phyloP scores from a whole-genome alignment of 2,888 invertebrate genomes.

The Metacarcinus magister region DNA sequence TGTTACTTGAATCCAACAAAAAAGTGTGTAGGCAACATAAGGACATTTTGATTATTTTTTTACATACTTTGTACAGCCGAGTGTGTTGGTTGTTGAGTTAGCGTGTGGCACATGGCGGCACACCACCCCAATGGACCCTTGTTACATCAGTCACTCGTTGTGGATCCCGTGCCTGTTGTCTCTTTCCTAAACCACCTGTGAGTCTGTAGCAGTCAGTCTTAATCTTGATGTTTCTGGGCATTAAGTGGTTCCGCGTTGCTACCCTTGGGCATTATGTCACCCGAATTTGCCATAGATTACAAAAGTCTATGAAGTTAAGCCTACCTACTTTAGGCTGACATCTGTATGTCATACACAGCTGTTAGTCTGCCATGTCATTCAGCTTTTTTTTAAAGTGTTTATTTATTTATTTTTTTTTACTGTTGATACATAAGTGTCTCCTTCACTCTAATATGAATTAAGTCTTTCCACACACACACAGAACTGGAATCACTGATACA shows the following conservation, averaged over 20 bases:
- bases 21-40: not conserved
- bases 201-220: not conserved
- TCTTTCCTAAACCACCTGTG: no score
- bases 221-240: not conserved
- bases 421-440: no score
- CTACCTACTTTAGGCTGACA: not conserved
- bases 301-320: not conserved
- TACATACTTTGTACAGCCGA: slow-evolving; percentile 18
- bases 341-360: not conserved
- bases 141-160: not conserved
- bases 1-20: not conserved
- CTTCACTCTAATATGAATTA: no score
- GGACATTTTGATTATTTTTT: slow-evolving; percentile 31
- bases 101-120: not conserved
- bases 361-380: no score
- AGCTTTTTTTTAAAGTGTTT: no score
- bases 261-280: not conserved
- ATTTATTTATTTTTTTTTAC: no score
- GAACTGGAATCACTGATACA: no score
- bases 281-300: not conserved
- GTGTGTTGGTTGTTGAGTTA: not conserved
- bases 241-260: not conserved
- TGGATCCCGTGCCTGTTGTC: no score
- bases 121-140: not conserved
- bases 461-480: no score